These are phyloP conservation scores for Erynnis tages DNA, from an alignment of 2,888 invertebrate species.

Conservation along the genomic window DNA sequence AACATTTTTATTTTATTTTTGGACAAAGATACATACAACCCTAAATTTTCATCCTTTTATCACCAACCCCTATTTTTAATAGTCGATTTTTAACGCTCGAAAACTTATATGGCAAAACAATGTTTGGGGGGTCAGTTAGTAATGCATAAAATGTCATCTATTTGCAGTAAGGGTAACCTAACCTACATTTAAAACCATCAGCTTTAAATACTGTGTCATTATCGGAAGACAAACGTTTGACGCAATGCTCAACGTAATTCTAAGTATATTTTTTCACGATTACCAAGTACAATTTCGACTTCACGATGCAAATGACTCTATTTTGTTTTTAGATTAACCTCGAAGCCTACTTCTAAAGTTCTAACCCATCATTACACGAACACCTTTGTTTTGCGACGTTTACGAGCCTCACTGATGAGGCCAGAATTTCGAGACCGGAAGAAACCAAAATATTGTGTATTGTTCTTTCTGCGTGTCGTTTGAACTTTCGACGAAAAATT, in stretches of 20 bases:
- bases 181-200: too few species aligned
- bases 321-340: slow-evolving; percentile 5
- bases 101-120: too few species aligned
- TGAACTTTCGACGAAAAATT: background rate
- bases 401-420: slow-evolving; percentile 3
- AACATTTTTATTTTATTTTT: too few species aligned
- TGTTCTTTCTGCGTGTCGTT: slow-evolving; percentile 13
- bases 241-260: background rate
- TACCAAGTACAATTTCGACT: slow-evolving; percentile 1
- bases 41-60: too few species aligned
- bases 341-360: slow-evolving; percentile 6
- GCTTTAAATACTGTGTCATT: background rate
- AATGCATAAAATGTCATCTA: too few species aligned
- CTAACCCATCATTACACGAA: slow-evolving; percentile 16
- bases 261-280: background rate
- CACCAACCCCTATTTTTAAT: too few species aligned
- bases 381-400: slow-evolving; percentile 10
- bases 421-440: slow-evolving; percentile 17
- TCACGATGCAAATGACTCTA: slow-evolving; percentile 6
- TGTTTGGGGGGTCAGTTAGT: too few species aligned
- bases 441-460: slow-evolving; percentile 21
- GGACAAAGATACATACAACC: too few species aligned
- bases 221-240: background rate
- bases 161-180: too few species aligned
- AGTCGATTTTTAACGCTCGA: too few species aligned